Evolutionary conservation across 2,113 vertebrate genomes (phyloP), one percentile per base, ranked within the genome.

Genomic region (Tenrec ecaudatus): DNA sequence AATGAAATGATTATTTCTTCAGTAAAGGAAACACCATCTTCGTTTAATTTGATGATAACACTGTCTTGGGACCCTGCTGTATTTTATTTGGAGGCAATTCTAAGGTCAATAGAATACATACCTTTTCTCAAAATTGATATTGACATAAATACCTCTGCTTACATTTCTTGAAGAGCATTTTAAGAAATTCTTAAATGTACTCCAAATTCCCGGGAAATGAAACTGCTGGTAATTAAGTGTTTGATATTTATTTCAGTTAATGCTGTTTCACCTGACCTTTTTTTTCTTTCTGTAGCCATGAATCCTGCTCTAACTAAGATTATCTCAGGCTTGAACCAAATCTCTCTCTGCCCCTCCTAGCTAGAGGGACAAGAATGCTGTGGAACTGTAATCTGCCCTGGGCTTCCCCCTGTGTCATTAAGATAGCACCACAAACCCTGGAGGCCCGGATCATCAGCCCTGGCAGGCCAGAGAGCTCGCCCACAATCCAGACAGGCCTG

Each of bases 11-110:
- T 53, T 14, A 53, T 53, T 14, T 75, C 87, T 94, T 76, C n/a
- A n/a, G 6, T 43, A 71, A 81, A 71, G 76, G 27, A 81, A 77
- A 69, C 12, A 76, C 22, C 33, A 53, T 92, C 23, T 88, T 86
- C 60, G 40, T 40, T 40, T 40, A 40, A 17, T 76, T 38, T 10
- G 38, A 3, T 88, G 31, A 91, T 16, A 19, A 69, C 86, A 79
- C 47, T 60, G 3, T 6, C 29, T 83, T 89, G 71, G 43, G 40
- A 78, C 64, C n/a, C n/a, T 40, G 20, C n/a, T 92, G 0, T 77
- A 82, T 90, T 88, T 94, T 92, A 80, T 85, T 87, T 82, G 69
- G 43, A 85, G 38, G 69, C 19, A 73, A 9, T 58, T 78, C 20
- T 79, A 36, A 90, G 53, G 25, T 77, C 25, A 77, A 3, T 43